Base-by-base conservation (phyloP, 1,140 invertebrate genomes). In the Calliopsis andreniformis region DNA sequence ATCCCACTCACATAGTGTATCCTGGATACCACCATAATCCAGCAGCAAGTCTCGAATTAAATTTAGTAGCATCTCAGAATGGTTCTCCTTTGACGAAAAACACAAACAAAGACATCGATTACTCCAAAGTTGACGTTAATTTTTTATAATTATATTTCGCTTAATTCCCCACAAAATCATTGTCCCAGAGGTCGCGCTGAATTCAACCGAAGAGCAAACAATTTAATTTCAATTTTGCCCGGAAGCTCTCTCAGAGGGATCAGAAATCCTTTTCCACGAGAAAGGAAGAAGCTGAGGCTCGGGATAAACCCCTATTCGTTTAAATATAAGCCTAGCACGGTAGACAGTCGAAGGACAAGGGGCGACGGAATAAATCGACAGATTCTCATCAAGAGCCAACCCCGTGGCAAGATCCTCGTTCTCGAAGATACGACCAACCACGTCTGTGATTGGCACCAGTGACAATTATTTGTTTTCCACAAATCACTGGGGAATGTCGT, bases 401-500 rank as follows among this genome's bases (percentile, higher is more conserved):
- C 35, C 58, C 28, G 35, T 39, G 76, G 71, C 68, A 64, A 55
- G 45, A 35, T 47, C 23, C 43, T 28, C 12, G 56, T 28, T 25
- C 14, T n/a, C 14, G 30, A 35, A 39, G 30, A 58, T 30, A 58
- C 62, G 55, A 56, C 68, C 77, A 80, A 84, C 72, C 67, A 84
- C 77, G 59, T 30, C 83, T 82, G 83, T 82, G 83, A 85, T 85
- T 85, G 83, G 79, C 83, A 85, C 56, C 83, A 51, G 62, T 78
- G 83, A 85, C 83, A 85, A 85, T 85, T 85, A 85, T 85, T 85
- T 85, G 83, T 85, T 85, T 85, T 62, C 83, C 79, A 85, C 83
- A 85, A 85, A 85, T 85, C 83, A 85, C 83, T 51, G 28, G 35
- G 51, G 32, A 32, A 43, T 47, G 20, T 35, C 30, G 79, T 63